Base-by-base conservation (phyloP, 2,888 invertebrate genomes). In the Physocephala rufipes region DNA sequence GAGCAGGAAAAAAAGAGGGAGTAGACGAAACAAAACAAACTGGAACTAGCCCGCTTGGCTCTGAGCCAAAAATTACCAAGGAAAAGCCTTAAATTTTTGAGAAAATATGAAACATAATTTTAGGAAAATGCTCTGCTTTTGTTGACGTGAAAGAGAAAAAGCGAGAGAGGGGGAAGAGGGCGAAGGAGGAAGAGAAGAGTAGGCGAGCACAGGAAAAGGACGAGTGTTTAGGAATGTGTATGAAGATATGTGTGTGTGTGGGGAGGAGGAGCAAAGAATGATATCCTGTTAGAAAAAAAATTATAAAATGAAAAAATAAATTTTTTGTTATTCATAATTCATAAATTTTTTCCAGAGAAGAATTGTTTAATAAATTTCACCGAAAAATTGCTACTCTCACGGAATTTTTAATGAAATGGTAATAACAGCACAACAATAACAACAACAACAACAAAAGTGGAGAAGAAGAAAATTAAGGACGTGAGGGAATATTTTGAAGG, bases 61-160 rank as follows among this genome's bases (percentile, higher is more conserved):
- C n/a, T 21, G 24, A 28, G 66, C 66, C 66, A 66, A 66, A 65
- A 66, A 16, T 26, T 12, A 63, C 24, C 16, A 45, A 47, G 13
- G 12, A 45, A 43, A 45, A 63, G 24, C n/a, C 58, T 15, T 15
- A 12, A 26, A 63, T 45, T 24, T 45, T 63, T 21, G 16, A 47
- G 45, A 63, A 43, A 63, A 43, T 55, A 51, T 53, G 36, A 53
- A 66, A 36, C 53, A 66, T 66, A 30, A 12, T 30, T 21, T 16
- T 4, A 26, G 19, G 45, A 62, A 55, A 36, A 36, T 36, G 5
- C 9, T 7, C 36, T 7, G 36, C 36, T 36, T 36, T 36, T 36
- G 36, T 36, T 36, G 36, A 36, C 36, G 19, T 21, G 53, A 55
- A 12, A 24, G 59, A n/a, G n/a, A n/a, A n/a, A n/a, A n/a, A n/a